A percentile compares a stretch with the other conserved stretches of the same genome.
Conservation (phyloP, 2,113 vertebrate species). For the Macaca mulatta region DNA sequence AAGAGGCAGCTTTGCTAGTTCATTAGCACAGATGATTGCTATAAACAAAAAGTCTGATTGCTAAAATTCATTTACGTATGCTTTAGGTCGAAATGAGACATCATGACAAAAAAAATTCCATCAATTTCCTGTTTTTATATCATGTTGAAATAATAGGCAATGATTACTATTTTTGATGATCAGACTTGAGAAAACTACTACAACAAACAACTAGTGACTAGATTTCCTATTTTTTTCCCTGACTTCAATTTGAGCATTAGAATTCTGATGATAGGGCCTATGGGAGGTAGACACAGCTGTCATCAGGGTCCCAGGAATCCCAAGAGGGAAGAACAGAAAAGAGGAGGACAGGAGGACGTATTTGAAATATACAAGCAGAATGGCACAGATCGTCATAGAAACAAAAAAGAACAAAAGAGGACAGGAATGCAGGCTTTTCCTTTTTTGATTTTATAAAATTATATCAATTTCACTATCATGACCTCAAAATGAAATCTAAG, state of each 20-base stretch:
- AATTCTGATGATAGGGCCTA: background rate
- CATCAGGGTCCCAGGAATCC: background rate
- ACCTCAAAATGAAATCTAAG: conserved; percentile 22
- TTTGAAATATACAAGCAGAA: background rate
- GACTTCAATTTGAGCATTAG: background rate
- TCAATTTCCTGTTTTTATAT: conserved; percentile 9
- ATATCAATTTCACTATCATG: background rate
- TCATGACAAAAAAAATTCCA: background rate
- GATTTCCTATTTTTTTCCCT: background rate
- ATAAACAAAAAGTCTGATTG: background rate
- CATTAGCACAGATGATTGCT: background rate
- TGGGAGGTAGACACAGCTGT: background rate
- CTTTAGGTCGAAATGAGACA: background rate
- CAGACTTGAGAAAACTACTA: background rate
- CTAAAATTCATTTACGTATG: conserved; percentile 7
- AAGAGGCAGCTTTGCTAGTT: background rate
- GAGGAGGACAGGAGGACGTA: background rate
- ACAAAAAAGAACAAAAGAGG: background rate
- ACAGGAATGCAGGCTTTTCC: background rate
- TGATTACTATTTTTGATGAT: background rate
- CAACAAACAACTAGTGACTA: background rate
- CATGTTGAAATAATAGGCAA: background rate
- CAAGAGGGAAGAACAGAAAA: background rate
- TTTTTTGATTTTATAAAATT: conserved; percentile 29
- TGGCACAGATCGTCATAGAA: background rate